These are phyloP conservation scores for Allygus modestus DNA, from an alignment of 2,888 invertebrate species.

Conservation along the genomic window DNA sequence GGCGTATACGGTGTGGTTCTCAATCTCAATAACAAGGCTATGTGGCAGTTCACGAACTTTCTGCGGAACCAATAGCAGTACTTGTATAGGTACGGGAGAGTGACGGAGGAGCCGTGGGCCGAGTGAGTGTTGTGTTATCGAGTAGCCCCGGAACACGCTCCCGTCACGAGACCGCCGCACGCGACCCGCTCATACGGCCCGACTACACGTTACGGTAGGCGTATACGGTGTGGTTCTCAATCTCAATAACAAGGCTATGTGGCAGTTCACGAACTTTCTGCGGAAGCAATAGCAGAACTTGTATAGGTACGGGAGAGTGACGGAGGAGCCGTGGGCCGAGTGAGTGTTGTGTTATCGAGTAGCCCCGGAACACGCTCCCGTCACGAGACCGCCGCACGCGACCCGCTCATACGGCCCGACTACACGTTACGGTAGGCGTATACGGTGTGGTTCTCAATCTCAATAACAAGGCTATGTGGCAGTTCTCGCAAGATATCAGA, in stretches of 20 bases:
- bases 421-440: not conserved
- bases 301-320: not conserved
- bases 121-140: not conserved
- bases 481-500: too few relatives aligned
- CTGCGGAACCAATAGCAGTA: too few relatives aligned
- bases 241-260: too few relatives aligned
- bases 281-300: too few relatives aligned
- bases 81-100: not conserved
- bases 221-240: too few relatives aligned
- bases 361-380: not conserved
- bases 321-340: not conserved
- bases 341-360: slow-evolving; percentile 1
- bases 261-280: too few relatives aligned
- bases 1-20: too few relatives aligned
- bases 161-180: not conserved
- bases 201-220: not conserved
- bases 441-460: too few relatives aligned
- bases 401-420: not conserved
- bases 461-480: too few relatives aligned
- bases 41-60: too few relatives aligned
- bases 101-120: not conserved
- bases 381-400: not conserved
- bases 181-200: not conserved
- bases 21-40: too few relatives aligned
- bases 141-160: not conserved